Evolutionary conservation across 2,113 vertebrate species (phyloP).

Genomic region (Campylomormyrus numenius): DNA sequence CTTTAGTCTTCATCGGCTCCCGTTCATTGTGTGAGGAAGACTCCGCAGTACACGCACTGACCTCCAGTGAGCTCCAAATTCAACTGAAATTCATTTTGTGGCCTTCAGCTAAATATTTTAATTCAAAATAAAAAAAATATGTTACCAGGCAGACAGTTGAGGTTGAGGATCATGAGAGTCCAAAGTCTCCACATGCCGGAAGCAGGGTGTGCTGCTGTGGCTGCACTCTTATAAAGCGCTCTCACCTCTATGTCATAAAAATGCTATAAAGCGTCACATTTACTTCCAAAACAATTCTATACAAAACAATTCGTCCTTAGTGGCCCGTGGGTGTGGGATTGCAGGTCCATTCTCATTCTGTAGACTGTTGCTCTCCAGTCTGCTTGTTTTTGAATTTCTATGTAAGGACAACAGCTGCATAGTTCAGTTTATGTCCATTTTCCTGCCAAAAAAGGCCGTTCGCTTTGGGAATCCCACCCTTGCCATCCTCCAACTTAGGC

Average conservation of each 20-base stretch:
- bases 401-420: background rate
- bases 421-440: background rate
- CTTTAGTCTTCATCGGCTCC: background rate
- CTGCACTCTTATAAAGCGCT: background rate
- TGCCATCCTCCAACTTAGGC: slow-evolving; percentile 22
- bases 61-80: background rate
- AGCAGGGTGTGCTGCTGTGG: background rate
- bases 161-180: background rate
- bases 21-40: background rate
- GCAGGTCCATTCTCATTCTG: background rate
- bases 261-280: background rate
- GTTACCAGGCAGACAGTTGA: background rate
- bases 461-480: background rate
- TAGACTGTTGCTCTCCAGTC: background rate
- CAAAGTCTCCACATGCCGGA: background rate
- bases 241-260: background rate
- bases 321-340: background rate
- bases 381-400: background rate
- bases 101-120: background rate
- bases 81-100: background rate
- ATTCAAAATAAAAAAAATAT: background rate
- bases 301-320: background rate
- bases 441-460: background rate
- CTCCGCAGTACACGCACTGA: background rate
- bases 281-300: background rate